Conservation (phyloP, 2,797 vertebrate species). For the Sphaeramia orbicularis region DNA sequence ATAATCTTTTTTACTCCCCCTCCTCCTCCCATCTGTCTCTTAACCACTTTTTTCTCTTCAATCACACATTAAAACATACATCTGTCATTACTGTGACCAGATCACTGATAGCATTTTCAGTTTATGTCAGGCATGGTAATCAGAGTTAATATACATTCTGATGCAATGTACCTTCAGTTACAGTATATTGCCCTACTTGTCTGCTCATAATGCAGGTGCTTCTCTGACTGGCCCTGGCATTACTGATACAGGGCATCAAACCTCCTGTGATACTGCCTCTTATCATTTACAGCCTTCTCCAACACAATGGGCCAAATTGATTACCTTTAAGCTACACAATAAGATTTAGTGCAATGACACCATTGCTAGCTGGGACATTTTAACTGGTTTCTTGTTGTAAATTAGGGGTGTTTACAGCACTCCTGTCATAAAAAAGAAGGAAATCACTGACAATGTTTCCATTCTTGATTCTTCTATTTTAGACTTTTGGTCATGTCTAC, state of each 20-base stretch:
- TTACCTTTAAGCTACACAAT: slow-evolving; percentile 52
- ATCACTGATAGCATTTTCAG: slow-evolving; percentile 21
- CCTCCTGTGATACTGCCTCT: slow-evolving; percentile 40
- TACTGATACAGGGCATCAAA: slow-evolving; percentile 44
- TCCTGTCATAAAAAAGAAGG: slow-evolving; percentile 19
- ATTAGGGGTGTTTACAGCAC: slow-evolving; percentile 43
- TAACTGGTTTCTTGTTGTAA: slow-evolving; percentile 50
- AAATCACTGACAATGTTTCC: slow-evolving; percentile 5
- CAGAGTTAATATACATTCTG: slow-evolving; percentile 23
- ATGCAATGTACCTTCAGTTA: slow-evolving; percentile 8
- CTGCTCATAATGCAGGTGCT: slow-evolving; percentile 18
- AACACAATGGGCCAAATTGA: slow-evolving; percentile 59
- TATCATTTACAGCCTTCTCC: slow-evolving; percentile 65
- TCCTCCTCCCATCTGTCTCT: background rate
- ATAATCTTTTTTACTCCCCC: slow-evolving; percentile 56
- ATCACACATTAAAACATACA: slow-evolving; percentile 8
- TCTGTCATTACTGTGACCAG: slow-evolving; percentile 1
- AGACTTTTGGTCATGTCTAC: background rate
- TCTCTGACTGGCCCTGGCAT: slow-evolving; percentile 29
- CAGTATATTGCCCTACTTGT: slow-evolving; percentile 12
- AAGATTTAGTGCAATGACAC: slow-evolving; percentile 61
- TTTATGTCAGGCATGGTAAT: slow-evolving; percentile 17
- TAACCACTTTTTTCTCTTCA: background rate
- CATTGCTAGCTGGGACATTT: slow-evolving; percentile 40
- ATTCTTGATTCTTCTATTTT: slow-evolving; percentile 26